Conservation (phyloP, 2,113 vertebrate genomes). For the Jaculus jaculus region DNA sequence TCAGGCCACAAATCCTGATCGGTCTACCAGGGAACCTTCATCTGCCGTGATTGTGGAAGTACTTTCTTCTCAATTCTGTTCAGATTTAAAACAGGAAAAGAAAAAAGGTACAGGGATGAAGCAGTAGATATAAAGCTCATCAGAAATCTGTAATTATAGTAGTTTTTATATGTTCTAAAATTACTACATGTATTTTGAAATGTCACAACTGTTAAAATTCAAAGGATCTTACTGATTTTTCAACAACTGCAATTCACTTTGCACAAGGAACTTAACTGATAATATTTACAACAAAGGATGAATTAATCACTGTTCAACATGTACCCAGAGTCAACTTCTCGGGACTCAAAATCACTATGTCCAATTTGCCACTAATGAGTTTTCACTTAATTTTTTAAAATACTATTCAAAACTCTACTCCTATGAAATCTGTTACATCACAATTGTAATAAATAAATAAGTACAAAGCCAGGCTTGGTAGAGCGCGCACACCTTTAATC, state of each 20-base stretch:
- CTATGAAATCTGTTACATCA: slow-evolving; percentile 58
- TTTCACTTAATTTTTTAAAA: slow-evolving; percentile 71
- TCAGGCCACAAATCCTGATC: slow-evolving; percentile 79
- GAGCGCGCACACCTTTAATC: too few relatives aligned
- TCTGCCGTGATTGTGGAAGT: slow-evolving; percentile 81
- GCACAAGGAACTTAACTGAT: slow-evolving; percentile 62
- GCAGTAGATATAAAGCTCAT: slow-evolving; percentile 53
- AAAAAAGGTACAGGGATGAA: slow-evolving; percentile 1
- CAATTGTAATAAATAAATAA: slow-evolving; percentile 15
- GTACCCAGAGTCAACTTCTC: slow-evolving; percentile 59
- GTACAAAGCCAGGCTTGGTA: not conserved
- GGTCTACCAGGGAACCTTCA: slow-evolving; percentile 85
- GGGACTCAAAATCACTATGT: slow-evolving; percentile 56
- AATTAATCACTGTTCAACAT: slow-evolving; percentile 77
- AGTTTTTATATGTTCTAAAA: slow-evolving; percentile 21
- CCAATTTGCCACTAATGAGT: slow-evolving; percentile 68
- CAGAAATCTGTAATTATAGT: slow-evolving; percentile 54
- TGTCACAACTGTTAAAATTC: slow-evolving; percentile 42
- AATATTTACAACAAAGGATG: slow-evolving; percentile 78
- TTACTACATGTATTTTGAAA: slow-evolving; percentile 13
- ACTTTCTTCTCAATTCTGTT: slow-evolving; percentile 81
- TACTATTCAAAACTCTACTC: slow-evolving; percentile 47
- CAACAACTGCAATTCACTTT: slow-evolving; percentile 59
- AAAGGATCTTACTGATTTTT: slow-evolving; percentile 61
- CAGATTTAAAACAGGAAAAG: slow-evolving; percentile 74